These are phyloP conservation scores for Semnopithecus entellus DNA, from an alignment of 2,113 vertebrate species.

Conservation along the genomic window DNA sequence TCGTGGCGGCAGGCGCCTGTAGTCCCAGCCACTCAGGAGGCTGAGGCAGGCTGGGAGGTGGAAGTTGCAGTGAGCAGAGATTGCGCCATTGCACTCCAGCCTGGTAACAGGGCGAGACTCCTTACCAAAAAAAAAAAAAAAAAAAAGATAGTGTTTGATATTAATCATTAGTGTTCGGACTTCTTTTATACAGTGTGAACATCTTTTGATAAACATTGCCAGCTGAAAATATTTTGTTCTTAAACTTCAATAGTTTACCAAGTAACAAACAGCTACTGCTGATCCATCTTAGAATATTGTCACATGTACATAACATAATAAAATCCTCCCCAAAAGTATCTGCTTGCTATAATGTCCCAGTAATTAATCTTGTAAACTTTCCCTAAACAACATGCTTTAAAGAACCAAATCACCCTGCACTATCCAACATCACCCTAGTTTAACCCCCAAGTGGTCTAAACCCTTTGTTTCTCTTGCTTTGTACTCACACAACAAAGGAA, in stretches of 20 bases:
- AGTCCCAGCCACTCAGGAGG: too few species aligned
- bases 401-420: neutral
- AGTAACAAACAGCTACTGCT: neutral
- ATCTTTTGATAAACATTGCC: constrained; percentile 4
- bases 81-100: too few species aligned
- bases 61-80: too few species aligned
- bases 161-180: neutral
- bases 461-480: neutral
- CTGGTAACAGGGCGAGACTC: too few species aligned
- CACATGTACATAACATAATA: neutral
- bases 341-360: neutral
- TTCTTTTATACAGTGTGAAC: neutral
- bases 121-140: neutral
- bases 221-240: constrained; percentile 9
- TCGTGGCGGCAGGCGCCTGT: too few species aligned
- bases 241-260: constrained; percentile 10
- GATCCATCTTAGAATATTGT: neutral
- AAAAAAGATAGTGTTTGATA: neutral
- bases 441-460: neutral
- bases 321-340: neutral
- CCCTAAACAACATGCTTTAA: neutral
- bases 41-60: too few species aligned
- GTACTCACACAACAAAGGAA: constrained; percentile 8
- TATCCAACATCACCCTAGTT: neutral
- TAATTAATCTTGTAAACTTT: neutral